Percentiles rank a stretch among this genome's conserved stretches.
Evolutionary conservation across 2,113 vertebrate species (phyloP).

Genomic region (Rhadina sibilatrix): DNA sequence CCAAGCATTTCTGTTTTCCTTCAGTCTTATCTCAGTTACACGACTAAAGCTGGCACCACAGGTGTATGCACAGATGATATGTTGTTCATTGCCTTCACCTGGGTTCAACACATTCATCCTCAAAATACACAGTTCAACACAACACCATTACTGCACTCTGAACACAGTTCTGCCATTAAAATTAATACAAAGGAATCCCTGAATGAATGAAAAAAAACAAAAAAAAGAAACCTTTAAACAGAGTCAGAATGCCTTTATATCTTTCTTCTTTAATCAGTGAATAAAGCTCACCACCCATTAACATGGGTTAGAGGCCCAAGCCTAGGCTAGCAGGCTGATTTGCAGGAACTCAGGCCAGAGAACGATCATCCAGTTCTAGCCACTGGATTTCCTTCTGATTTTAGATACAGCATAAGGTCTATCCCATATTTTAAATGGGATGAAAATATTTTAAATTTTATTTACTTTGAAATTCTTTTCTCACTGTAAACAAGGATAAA

Average conservation of each 20-base stretch:
- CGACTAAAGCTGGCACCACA: neutral
- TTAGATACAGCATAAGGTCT: neutral
- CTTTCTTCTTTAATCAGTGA: neutral
- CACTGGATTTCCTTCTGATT: neutral
- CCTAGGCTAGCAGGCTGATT: neutral
- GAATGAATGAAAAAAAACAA: neutral
- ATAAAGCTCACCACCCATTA: neutral
- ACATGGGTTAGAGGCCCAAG: neutral
- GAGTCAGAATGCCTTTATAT: neutral
- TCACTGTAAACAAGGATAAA: neutral
- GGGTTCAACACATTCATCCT: neutral
- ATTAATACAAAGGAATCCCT: neutral
- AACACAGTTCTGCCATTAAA: neutral
- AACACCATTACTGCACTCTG: neutral
- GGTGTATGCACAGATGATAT: neutral
- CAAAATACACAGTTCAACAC: neutral
- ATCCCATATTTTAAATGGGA: neutral
- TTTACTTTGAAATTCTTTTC: neutral
- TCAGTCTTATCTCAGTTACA: conserved; percentile 32
- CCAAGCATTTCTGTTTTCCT: conserved; percentile 40
- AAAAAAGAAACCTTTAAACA: neutral
- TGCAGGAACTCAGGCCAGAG: neutral
- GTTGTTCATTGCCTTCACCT: neutral
- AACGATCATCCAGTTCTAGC: neutral
- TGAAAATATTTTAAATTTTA: neutral